phyloP scores from a whole-genome alignment of 1,140 invertebrate species.

The Callitettix versicolor region DNA sequence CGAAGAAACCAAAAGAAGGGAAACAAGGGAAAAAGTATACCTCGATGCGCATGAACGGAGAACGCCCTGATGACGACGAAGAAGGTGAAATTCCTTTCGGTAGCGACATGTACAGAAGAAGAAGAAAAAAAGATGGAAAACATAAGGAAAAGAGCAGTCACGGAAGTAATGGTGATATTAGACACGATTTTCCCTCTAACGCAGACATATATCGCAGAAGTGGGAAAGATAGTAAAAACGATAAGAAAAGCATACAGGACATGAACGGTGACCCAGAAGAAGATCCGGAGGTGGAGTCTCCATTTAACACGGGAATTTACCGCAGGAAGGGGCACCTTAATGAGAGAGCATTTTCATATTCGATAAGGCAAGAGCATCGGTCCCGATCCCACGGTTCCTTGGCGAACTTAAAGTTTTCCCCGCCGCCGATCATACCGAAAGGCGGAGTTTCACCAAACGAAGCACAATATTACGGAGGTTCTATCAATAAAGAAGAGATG shows the following conservation, averaged over 20 bases:
- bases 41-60: constrained; percentile 22
- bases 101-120: constrained; percentile 10
- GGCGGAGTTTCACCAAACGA: constrained; percentile 18
- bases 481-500: constrained; percentile 44
- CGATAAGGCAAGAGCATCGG: constrained; percentile 83
- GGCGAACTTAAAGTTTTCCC: constrained; percentile 72
- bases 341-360: constrained; percentile 87
- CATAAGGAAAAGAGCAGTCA: neutral
- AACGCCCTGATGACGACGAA: constrained; percentile 24
- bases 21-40: constrained; percentile 31
- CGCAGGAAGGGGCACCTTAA: constrained; percentile 84
- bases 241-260: constrained; percentile 6
- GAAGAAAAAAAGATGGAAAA: constrained; percentile 19
- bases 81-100: constrained; percentile 11
- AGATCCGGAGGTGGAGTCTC: constrained; percentile 45
- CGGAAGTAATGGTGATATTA: constrained; percentile 28
- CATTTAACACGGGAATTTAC: constrained; percentile 78
- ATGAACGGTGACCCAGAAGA: constrained; percentile 14
- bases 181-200: constrained; percentile 54
- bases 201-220: constrained; percentile 78
- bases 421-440: constrained; percentile 37
- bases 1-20: constrained; percentile 31
- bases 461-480: constrained; percentile 15
- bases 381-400: constrained; percentile 81
- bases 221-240: constrained; percentile 15